Base-by-base conservation (phyloP, 2,888 invertebrate species). In the Encarsia formosa region DNA sequence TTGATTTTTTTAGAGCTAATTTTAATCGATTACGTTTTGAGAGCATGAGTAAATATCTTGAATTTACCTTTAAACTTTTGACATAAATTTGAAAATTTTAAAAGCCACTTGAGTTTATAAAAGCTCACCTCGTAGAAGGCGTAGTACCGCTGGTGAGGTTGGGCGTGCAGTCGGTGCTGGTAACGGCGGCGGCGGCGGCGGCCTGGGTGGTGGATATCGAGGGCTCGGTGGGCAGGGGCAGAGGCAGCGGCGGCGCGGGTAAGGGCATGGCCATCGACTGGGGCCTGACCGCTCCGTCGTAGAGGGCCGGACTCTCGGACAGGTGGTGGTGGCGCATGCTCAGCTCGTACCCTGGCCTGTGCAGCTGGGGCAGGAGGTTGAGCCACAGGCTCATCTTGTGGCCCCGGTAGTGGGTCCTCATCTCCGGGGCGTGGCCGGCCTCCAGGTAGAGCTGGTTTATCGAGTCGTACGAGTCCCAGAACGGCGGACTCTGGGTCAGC, bases 311-410 rank as follows among this genome's bases (percentile, higher is more conserved):
- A 46, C 65, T 68, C 53, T 90, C 90, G 64, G 87, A 84, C 66
- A 92, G 87, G 71, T 93, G 92, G 71, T 91, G 90, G 71, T 91
- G 89, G 34, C 88, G 80, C 87, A 91, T 90, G 56, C 87, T 87
- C 56, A 89, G 84, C 68, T 91, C 91, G 59, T 87, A 86, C 18
- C 91, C 91, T 11, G 91, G 89, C 53, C 88, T 80, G 72, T 94
- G 93, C 47, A 95, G 80, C 71, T 93, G 91, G 46, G 93, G 93
- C 68, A 93, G 87, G 45, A 93, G 81, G 61, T 92, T 91, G 57
- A 93, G 76, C 94, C 94, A 95, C 70, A 93, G 80, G 31, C 93
- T 91, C 81, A 94, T 86, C 76, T 93, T 91, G 78, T 94, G 93
- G 38, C 94, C 93, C 34, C 94, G 83, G 75, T 94, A 96, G 75